A percentile compares a stretch with the other conserved stretches of the same genome.
phyloP scores from a whole-genome alignment of 1,140 invertebrate genomes.

The Zophobas morio region DNA sequence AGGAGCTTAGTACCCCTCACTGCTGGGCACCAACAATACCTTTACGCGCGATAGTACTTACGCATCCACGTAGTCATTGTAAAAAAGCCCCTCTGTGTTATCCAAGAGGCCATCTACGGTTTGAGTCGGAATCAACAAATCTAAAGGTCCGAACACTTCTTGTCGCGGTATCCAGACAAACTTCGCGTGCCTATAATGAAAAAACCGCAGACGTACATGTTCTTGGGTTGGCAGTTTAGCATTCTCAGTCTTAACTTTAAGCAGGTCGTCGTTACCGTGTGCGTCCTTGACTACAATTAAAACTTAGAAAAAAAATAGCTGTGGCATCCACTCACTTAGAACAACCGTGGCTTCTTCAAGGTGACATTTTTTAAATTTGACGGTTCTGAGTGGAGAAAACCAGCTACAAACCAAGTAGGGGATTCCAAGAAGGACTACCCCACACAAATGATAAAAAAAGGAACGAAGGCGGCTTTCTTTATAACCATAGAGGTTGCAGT shows the following conservation, averaged over 20 bases:
- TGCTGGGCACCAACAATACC: no score
- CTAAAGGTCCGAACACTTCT: constrained; percentile 69
- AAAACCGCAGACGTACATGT: constrained; percentile 69
- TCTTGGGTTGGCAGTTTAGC: constrained; percentile 68
- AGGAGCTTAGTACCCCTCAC: no score
- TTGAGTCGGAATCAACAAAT: constrained; percentile 69
- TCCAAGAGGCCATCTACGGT: constrained; percentile 70
- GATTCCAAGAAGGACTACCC: constrained; percentile 68
- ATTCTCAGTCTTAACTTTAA: constrained; percentile 67
- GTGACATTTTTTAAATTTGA: constrained; percentile 70
- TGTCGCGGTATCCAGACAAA: constrained; percentile 71
- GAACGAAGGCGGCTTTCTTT: constrained; percentile 67
- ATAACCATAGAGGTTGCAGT: constrained; percentile 62
- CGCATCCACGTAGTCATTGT: constrained; percentile 67
- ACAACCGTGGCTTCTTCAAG: constrained; percentile 70
- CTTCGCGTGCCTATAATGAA: constrained; percentile 71
- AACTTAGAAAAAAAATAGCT: constrained; percentile 33
- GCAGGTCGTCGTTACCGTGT: constrained; percentile 67
- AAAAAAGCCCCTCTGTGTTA: constrained; percentile 69
- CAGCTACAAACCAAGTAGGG: constrained; percentile 70
- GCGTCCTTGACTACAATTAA: constrained; percentile 68
- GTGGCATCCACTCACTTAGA: constrained; percentile 67
- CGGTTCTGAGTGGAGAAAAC: constrained; percentile 69
- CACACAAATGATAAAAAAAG: constrained; percentile 68
- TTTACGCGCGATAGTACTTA: constrained; percentile 42